Percentiles rank a stretch among this genome's conserved stretches.
phyloP scores from a whole-genome alignment of 1,140 invertebrate species.

The Conus ventricosus region DNA sequence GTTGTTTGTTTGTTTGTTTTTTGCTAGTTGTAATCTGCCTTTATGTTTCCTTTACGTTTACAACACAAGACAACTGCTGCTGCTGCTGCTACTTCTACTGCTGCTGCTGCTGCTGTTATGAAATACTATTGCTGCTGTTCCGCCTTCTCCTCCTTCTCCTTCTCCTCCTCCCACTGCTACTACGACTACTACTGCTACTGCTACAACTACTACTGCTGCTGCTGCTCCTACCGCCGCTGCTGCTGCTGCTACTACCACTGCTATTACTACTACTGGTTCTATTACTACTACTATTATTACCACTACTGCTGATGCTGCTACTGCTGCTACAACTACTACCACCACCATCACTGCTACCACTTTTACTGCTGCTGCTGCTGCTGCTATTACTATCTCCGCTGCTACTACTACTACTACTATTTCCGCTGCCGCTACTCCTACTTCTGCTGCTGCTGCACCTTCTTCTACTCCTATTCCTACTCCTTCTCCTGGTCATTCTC shows the following conservation, averaged over 20 bases:
- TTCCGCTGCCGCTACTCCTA: background rate
- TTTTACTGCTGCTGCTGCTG: background rate
- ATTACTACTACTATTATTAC: slow-evolving; percentile 3
- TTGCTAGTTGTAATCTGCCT: background rate
- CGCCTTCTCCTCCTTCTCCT: background rate
- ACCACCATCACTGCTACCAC: background rate
- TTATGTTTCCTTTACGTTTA: background rate
- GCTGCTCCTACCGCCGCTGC: background rate
- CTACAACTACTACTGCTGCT: background rate
- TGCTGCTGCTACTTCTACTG: no score
- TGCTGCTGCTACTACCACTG: slow-evolving; percentile 19
- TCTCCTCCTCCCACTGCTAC: no score
- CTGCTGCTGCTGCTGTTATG: no score
- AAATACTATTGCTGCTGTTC: background rate
- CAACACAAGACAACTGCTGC: background rate
- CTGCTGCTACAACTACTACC: no score
- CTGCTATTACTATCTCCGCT: background rate
- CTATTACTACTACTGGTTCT: slow-evolving; percentile 20
- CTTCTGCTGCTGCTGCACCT: background rate
- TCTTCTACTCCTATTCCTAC: background rate
- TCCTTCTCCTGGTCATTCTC: no score
- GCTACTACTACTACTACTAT: slow-evolving; percentile 21
- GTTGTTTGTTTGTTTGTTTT: no score
- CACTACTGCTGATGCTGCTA: background rate
- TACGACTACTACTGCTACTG: background rate